These are phyloP conservation scores for Struthio camelus DNA, from an alignment of 2,113 vertebrate species.

Conservation along the genomic window DNA sequence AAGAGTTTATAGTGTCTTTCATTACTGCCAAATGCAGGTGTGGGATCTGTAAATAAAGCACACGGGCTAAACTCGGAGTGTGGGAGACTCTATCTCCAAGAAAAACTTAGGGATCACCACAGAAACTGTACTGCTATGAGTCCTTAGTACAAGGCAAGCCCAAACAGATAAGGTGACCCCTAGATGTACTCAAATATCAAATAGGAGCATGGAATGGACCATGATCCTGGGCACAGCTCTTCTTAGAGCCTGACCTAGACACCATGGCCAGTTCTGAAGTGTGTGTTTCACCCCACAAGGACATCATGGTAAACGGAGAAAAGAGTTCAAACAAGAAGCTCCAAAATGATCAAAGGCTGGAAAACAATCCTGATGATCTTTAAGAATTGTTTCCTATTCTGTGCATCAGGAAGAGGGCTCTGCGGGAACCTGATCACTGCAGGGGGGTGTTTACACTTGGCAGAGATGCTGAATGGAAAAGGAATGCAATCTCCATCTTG, in stretches of 20 bases:
- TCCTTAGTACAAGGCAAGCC: neutral
- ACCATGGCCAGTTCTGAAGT: neutral
- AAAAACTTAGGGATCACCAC: neutral
- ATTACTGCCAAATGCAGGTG: neutral
- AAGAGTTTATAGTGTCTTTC: neutral
- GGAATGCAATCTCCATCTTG: neutral
- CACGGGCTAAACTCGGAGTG: fast-evolving
- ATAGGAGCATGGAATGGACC: neutral
- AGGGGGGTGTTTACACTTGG: neutral
- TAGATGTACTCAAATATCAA: neutral
- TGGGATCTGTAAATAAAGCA: neutral
- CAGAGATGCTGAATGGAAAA: neutral
- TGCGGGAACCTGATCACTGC: neutral
- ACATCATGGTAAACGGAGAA: neutral
- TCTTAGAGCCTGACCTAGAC: neutral
- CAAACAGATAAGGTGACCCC: neutral
- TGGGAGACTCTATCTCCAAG: neutral
- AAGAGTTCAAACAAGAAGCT: neutral
- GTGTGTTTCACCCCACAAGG: neutral
- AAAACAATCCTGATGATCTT: neutral
- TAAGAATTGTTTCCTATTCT: neutral
- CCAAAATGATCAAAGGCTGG: neutral
- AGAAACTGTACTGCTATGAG: neutral
- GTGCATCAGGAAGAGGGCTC: neutral
- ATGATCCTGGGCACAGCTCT: neutral